These are phyloP conservation scores for Mobula birostris DNA, from an alignment of 2,113 vertebrate genomes.

Conservation along the genomic window DNA sequence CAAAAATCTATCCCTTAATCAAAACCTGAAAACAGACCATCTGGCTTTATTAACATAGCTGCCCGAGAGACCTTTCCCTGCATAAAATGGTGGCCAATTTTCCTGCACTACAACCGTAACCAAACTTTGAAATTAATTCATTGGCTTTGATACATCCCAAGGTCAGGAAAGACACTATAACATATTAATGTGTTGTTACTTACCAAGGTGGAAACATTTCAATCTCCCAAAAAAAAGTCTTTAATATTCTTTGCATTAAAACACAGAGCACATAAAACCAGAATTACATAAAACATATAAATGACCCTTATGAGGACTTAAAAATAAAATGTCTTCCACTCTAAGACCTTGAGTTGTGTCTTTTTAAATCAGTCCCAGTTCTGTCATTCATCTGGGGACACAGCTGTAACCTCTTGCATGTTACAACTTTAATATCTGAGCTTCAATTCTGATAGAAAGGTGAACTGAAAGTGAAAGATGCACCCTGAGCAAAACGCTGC, in stretches of 20 bases:
- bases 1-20: too few relatives aligned
- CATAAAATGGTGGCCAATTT: too few relatives aligned
- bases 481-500: not conserved
- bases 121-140: too few relatives aligned
- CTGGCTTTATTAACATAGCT: too few relatives aligned
- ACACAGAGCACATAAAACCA: not conserved
- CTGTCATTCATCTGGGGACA: not conserved
- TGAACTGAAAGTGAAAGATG: constrained; percentile 5
- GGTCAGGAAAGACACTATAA: too few relatives aligned
- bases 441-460: not conserved
- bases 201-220: not conserved
- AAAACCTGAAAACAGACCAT: too few relatives aligned
- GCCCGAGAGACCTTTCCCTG: too few relatives aligned
- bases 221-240: not conserved
- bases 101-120: too few relatives aligned
- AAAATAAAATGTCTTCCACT: constrained; percentile 9
- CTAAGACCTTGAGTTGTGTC: not conserved
- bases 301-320: not conserved
- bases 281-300: too few relatives aligned
- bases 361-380: constrained; percentile 22
- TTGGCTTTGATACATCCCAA: too few relatives aligned
- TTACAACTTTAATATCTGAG: not conserved
- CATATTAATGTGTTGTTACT: too few relatives aligned
- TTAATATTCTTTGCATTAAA: not conserved
- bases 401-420: not conserved